Percentiles rank a stretch among this genome's conserved stretches.
Conservation (phyloP, 1,140 invertebrate genomes). For the Anagrus nilaparvatae region DNA sequence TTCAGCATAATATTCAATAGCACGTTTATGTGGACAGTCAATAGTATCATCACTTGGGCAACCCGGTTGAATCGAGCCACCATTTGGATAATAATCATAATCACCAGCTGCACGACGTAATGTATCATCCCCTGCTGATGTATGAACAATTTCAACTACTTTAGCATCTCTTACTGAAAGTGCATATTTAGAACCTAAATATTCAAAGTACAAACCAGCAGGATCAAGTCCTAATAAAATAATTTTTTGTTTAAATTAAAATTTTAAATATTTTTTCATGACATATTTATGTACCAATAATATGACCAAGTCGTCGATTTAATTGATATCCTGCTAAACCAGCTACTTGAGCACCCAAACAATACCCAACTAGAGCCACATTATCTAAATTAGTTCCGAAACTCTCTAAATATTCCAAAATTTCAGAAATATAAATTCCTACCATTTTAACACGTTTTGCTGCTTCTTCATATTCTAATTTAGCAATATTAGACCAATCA, state of each 20-base stretch:
- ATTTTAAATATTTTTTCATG: no score
- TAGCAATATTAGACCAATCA: conserved; percentile 14
- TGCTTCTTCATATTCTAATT: conserved; percentile 6
- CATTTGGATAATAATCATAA: conserved; percentile 10
- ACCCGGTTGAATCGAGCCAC: conserved; percentile 5
- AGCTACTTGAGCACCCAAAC: conserved; percentile 9
- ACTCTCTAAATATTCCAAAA: conserved; percentile 14
- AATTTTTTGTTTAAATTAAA: no score
- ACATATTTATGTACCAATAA: no score
- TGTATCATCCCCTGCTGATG: neutral
- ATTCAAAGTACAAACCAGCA: neutral
- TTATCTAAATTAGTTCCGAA: conserved; percentile 2
- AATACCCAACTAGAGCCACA: conserved; percentile 13
- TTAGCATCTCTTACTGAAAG: conserved; percentile 1
- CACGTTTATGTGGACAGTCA: conserved; percentile 1
- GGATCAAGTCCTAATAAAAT: conserved; percentile 3
- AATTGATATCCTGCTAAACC: conserved; percentile 11
- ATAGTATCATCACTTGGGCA: neutral
- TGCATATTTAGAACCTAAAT: neutral
- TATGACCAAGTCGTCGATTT: conserved; percentile 10
- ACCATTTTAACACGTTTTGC: conserved; percentile 3
- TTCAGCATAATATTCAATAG: conserved; percentile 7
- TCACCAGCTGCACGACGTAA: neutral
- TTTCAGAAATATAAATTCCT: conserved; percentile 11
- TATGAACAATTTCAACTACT: conserved; percentile 8